Evolutionary conservation across 2,113 vertebrate species (phyloP).

Genomic region (Syrmaticus mikado): DNA sequence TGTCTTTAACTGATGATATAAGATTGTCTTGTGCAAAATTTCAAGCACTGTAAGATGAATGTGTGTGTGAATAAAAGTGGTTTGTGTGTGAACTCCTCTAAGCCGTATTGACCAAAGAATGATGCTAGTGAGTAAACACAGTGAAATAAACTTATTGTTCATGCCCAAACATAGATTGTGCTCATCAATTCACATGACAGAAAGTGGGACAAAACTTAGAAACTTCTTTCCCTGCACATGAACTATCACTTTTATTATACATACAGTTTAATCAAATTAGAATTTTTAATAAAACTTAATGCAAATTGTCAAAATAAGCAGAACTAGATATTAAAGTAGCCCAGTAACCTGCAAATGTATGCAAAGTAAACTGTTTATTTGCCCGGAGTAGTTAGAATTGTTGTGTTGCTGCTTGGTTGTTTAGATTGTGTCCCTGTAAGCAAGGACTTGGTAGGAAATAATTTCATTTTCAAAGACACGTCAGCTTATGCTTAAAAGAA

Average conservation of each 20-base stretch:
- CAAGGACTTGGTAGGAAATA: constrained; percentile 36
- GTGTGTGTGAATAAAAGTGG: not conserved
- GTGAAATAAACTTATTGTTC: not conserved
- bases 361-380: not conserved
- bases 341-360: not conserved
- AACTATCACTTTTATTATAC: not conserved
- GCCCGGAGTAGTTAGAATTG: not conserved
- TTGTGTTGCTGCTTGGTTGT: not conserved
- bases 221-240: not conserved
- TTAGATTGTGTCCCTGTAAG: not conserved
- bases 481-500: constrained; percentile 51
- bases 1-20: not conserved
- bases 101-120: not conserved
- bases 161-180: not conserved
- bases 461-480: constrained; percentile 54
- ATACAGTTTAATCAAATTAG: not conserved
- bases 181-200: not conserved
- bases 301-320: not conserved
- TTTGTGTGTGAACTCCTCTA: not conserved
- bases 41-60: not conserved
- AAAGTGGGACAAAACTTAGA: not conserved
- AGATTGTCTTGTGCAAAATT: not conserved
- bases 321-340: not conserved
- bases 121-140: not conserved
- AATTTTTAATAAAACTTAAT: not conserved